Conservation (phyloP, 2,888 invertebrate genomes). For the Drosophila flavopinicola region DNA sequence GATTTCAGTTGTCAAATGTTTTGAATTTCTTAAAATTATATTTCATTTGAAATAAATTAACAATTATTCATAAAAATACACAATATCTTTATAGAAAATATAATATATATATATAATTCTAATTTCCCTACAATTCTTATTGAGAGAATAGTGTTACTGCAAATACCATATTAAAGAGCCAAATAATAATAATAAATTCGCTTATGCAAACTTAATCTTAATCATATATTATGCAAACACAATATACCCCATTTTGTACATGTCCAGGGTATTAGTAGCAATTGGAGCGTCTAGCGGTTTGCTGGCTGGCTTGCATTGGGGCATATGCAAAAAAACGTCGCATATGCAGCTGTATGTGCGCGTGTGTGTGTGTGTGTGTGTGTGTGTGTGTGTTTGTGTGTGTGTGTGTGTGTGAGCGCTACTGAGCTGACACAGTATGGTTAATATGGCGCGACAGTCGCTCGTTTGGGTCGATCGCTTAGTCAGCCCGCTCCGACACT, state of each 20-base stretch:
- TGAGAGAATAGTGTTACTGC: too few relatives aligned
- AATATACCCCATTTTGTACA: neutral
- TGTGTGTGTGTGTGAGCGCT: slow-evolving; percentile 22
- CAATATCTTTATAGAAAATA: too few relatives aligned
- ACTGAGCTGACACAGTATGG: slow-evolving; percentile 59
- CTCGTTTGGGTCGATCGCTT: slow-evolving; percentile 65
- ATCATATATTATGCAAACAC: neutral
- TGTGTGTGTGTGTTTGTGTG: slow-evolving; percentile 4
- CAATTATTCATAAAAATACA: too few relatives aligned
- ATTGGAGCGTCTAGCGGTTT: slow-evolving; percentile 57
- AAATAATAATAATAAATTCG: too few relatives aligned
- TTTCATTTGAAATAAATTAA: too few relatives aligned
- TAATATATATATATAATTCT: too few relatives aligned
- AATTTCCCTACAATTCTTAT: too few relatives aligned
- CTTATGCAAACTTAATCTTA: neutral
- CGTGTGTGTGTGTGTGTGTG: slow-evolving; percentile 6
- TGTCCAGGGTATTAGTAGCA: slow-evolving; percentile 39
- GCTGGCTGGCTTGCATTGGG: slow-evolving; percentile 34
- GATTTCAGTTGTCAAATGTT: too few relatives aligned
- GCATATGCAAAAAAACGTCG: slow-evolving; percentile 54
- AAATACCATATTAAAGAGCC: too few relatives aligned
- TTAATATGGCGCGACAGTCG: slow-evolving; percentile 72
- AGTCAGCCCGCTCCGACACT: slow-evolving; percentile 75
- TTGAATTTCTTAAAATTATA: too few relatives aligned
- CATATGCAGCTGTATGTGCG: slow-evolving; percentile 5